These are phyloP conservation scores for Propithecus perrieri DNA, from an alignment of 2,797 vertebrate species.

Conservation along the genomic window DNA sequence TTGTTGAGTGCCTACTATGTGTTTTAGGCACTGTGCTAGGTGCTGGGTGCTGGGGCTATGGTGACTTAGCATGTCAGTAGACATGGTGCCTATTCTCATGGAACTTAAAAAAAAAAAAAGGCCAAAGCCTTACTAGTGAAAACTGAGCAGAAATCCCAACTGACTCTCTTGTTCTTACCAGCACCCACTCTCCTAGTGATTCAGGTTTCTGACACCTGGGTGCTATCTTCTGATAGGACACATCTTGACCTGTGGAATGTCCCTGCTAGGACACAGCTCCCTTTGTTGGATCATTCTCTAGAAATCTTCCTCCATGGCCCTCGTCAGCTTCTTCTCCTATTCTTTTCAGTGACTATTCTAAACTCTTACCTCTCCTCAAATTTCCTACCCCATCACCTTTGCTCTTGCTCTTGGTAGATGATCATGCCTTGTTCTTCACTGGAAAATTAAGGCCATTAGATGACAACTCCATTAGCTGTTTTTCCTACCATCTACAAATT, in stretches of 20 bases:
- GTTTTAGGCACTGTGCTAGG: not conserved
- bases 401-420: not conserved
- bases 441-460: not conserved
- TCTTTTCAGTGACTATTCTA: constrained; percentile 18
- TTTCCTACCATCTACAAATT: not conserved
- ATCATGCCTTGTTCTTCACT: not conserved
- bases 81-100: not conserved
- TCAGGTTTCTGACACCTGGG: not conserved
- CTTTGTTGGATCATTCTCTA: not conserved
- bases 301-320: not conserved
- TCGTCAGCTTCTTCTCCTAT: not conserved
- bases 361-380: not conserved
- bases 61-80: not conserved
- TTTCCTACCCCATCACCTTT: not conserved
- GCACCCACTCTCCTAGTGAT: not conserved
- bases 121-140: not conserved
- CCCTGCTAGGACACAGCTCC: not conserved
- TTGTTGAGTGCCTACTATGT: not conserved
- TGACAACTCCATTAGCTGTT: not conserved
- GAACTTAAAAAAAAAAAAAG: not conserved
- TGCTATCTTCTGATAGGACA: not conserved
- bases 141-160: not conserved
- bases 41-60: not conserved
- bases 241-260: not conserved
- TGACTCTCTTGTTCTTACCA: not conserved